Conservation (phyloP, 2,113 vertebrate species). For the Indicator indicator region DNA sequence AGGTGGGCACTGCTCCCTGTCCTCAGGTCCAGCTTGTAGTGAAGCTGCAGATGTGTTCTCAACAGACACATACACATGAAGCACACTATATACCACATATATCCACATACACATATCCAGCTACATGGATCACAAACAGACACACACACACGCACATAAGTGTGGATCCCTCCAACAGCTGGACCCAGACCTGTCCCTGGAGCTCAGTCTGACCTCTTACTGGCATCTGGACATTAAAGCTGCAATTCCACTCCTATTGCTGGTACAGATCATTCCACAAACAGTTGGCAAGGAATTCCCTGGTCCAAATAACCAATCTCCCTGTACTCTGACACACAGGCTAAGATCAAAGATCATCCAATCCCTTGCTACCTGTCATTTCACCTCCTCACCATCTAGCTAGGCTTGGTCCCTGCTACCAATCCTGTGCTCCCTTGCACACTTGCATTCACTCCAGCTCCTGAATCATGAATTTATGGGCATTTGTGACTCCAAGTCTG, state of each 20-base stretch:
- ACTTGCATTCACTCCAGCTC: neutral
- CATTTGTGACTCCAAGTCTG: neutral
- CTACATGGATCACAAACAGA: neutral
- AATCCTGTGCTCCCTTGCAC: neutral
- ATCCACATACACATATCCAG: neutral
- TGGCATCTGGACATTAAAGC: neutral
- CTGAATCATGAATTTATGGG: neutral
- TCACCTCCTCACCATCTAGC: neutral
- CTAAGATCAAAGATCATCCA: neutral
- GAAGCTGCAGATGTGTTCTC: neutral
- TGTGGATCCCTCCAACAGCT: neutral
- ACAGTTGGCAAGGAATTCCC: neutral
- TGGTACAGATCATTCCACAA: neutral
- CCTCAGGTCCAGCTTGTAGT: neutral
- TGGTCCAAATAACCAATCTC: fast-evolving
- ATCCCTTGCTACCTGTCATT: neutral
- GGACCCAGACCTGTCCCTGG: neutral
- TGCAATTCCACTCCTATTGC: neutral
- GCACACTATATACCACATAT: neutral
- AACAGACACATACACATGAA: neutral
- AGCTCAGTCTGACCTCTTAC: neutral
- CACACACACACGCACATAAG: neutral
- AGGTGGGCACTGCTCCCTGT: neutral
- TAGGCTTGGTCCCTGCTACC: fast-evolving
- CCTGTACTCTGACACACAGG: neutral